Evolutionary conservation across 2,888 invertebrate species (phyloP).

Genomic region (Harmothoe impar): DNA sequence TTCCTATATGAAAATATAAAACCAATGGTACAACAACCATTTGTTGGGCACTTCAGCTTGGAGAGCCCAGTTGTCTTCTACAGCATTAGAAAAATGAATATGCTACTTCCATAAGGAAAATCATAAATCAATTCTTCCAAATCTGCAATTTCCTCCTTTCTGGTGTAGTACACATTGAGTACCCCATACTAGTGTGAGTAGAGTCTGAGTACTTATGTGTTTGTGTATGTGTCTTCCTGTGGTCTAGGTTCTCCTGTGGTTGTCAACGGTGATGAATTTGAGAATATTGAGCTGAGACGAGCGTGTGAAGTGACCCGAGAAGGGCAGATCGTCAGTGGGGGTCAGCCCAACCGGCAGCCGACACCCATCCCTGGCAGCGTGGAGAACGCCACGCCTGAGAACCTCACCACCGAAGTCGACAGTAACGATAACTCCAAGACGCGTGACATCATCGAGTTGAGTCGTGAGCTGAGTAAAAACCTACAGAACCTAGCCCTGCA

Average conservation of each 20-base stretch:
- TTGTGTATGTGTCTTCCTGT: constrained; percentile 20
- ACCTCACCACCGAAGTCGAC: constrained; percentile 56
- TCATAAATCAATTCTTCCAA: too few species aligned
- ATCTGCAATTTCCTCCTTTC: too few species aligned
- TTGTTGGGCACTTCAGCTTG: too few species aligned
- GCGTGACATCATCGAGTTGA: constrained; percentile 53
- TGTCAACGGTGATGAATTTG: constrained; percentile 83
- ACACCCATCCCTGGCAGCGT: constrained; percentile 12
- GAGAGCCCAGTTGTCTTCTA: too few species aligned
- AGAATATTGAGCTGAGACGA: constrained; percentile 79
- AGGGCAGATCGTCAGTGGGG: constrained; percentile 19
- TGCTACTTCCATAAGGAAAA: too few species aligned
- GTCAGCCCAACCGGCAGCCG: constrained; percentile 57
- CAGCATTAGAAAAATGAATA: too few species aligned
- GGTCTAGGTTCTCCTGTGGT: constrained; percentile 81
- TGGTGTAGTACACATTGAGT: too few species aligned
- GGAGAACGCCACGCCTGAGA: constrained; percentile 14
- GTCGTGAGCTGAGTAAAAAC: constrained; percentile 62
- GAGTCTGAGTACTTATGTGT: too few species aligned
- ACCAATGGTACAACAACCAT: too few species aligned
- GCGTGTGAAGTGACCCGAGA: constrained; percentile 56
- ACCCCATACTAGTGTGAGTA: too few species aligned
- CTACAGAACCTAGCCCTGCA: constrained; percentile 31
- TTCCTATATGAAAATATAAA: too few species aligned
- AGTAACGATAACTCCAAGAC: constrained; percentile 63